A percentile compares a stretch with the other conserved stretches of the same genome.
Conservation (phyloP, 2,888 invertebrate genomes). For the Malacosoma neustria region DNA sequence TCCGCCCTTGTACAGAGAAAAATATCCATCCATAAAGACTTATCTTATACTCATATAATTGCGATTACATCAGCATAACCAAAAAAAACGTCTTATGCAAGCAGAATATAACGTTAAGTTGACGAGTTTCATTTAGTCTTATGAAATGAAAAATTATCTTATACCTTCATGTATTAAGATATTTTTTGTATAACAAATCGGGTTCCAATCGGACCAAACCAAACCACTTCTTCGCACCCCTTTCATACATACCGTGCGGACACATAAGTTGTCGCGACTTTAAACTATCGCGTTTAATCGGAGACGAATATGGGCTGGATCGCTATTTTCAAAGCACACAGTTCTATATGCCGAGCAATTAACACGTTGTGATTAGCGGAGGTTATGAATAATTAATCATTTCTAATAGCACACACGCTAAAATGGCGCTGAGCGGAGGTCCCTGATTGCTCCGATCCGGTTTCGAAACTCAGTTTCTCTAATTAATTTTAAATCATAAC, state of each 20-base stretch:
- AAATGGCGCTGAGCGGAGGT: not conserved
- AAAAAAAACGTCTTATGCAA: too few relatives aligned
- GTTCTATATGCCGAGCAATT: not conserved
- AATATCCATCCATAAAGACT: too few relatives aligned
- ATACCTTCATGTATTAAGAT: too few relatives aligned
- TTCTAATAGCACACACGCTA: not conserved
- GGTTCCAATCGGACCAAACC: too few relatives aligned
- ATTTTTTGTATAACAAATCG: too few relatives aligned
- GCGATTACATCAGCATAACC: too few relatives aligned
- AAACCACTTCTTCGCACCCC: not conserved
- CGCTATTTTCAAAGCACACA: not conserved
- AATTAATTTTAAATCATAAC: too few relatives aligned
- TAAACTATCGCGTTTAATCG: not conserved
- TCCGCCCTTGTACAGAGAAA: too few relatives aligned
- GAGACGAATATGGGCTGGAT: not conserved
- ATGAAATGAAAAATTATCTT: too few relatives aligned
- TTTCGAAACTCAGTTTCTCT: not conserved
- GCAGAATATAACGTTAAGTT: too few relatives aligned
- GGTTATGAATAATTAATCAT: not conserved
- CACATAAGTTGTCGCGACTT: not conserved
- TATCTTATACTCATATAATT: too few relatives aligned
- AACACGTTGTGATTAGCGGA: not conserved
- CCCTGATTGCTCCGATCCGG: not conserved
- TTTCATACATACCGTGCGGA: not conserved
- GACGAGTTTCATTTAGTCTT: too few relatives aligned